Evolutionary conservation across 2,888 invertebrate genomes (phyloP).

Genomic region (Gerris lacustris): DNA sequence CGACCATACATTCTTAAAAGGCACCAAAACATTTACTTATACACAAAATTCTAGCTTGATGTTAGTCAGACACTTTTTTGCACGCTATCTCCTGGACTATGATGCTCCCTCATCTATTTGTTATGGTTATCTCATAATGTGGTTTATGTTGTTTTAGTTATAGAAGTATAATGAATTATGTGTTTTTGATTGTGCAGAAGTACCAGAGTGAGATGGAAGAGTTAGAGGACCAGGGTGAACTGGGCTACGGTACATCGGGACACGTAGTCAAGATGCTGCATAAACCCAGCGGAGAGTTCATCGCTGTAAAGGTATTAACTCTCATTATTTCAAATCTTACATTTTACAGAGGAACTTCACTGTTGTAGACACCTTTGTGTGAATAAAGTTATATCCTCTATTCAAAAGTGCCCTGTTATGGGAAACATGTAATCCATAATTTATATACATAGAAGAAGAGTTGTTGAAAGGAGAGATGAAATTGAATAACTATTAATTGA

Average conservation of each 20-base stretch:
- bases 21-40: no score
- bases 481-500: no score
- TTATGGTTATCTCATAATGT: background rate
- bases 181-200: slow-evolving; percentile 37
- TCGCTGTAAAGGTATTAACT: slow-evolving; percentile 75
- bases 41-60: no score
- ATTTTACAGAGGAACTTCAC: no score
- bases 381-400: slow-evolving; percentile 8
- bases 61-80: no score
- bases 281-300: slow-evolving; percentile 66
- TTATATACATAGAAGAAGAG: no score
- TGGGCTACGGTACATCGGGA: slow-evolving; percentile 94
- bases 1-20: no score
- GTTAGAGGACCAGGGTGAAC: slow-evolving; percentile 71
- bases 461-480: no score
- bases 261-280: slow-evolving; percentile 96
- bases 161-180: background rate
- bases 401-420: background rate
- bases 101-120: no score
- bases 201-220: slow-evolving; percentile 74
- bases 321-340: slow-evolving; percentile 6
- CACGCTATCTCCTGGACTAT: no score
- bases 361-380: no score
- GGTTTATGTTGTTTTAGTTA: background rate
- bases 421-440: no score